A percentile compares a stretch with the other conserved stretches of the same genome.
Evolutionary conservation across 2,797 vertebrate genomes (phyloP).

Genomic region (Dermochelys coriacea): DNA sequence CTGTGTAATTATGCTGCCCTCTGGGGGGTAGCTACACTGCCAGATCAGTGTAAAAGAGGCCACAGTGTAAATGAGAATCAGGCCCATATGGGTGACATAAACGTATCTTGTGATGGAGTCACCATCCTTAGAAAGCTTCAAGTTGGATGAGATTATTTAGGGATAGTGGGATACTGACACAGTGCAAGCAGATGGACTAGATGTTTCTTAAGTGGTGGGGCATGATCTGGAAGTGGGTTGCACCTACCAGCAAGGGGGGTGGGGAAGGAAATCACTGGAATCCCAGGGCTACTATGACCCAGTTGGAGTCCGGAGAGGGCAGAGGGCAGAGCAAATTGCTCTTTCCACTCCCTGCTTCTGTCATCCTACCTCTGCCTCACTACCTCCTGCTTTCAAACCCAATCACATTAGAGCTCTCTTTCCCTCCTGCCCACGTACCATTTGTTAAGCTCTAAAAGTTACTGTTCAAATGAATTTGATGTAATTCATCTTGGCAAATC

Average conservation of each 20-base stretch:
- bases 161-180: background rate
- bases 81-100: background rate
- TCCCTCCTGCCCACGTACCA: constrained; percentile 29
- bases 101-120: background rate
- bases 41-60: background rate
- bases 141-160: rapidly evolving
- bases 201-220: background rate
- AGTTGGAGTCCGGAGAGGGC: background rate
- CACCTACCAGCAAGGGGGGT: background rate
- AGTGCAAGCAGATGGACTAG: background rate
- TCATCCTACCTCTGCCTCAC: constrained; percentile 5
- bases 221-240: background rate
- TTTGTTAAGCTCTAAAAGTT: constrained; percentile 28
- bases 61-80: rapidly evolving
- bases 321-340: background rate
- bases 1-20: background rate
- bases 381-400: background rate
- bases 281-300: background rate
- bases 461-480: background rate
- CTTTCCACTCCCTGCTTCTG: background rate
- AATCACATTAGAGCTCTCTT: constrained; percentile 32
- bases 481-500: constrained; percentile 37
- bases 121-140: background rate
- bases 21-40: background rate
- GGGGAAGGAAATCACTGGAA: too few relatives aligned